Evolutionary conservation across 2,888 invertebrate species (phyloP), one percentile per base, ranked within the genome.

Genomic region (Trissoscelio sp.): DNA sequence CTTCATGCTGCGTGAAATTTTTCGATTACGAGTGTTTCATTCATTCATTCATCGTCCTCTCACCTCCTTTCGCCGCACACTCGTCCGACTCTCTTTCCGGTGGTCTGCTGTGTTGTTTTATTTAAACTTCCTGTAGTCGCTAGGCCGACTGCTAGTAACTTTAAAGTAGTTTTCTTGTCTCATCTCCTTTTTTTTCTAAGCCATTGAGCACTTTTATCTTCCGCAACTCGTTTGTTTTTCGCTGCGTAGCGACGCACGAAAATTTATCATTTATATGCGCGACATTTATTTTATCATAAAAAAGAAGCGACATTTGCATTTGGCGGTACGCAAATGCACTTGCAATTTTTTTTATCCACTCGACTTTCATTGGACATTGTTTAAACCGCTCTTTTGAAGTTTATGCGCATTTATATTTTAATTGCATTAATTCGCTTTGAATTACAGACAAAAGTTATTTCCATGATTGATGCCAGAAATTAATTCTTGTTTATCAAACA

Each of bases 41-140:
- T 53, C 69, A 55, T 62, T 48, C 64, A 51, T 73, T 58, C 60
- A 39, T 67, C 44, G 34, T 42, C 20, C 48, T 64, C 57, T 18
- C 58, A 24, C 69, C 42, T 42, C 24, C n/a, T 42, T 16, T 46
- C 22, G 20, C 12, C n/a, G 11, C 28, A n/a, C 42, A 55, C 16
- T 70, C 57, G 20, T 51, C 14, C 72, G 48, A 51, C 67, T 70
- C 48, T 24, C 39, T 51, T 70, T 69, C 62, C 62, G 62, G 44
- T 53, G 34, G 46, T 64, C 42, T 11, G n/a, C 46, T 24, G 14
- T 42, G 57, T 42, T 64, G 70, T 64, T 78, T 57, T 72, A 72
- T 78, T 78, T 72, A 78, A 78, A 78, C 70, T 64, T 70, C 64
- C 64, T 28, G 64, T 31, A 78, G 31, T 70, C 51, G 31, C 24